Evolutionary conservation across 2,888 invertebrate species (phyloP), one percentile per base, ranked within the genome.

Genomic region (Drosophila mulleri): DNA sequence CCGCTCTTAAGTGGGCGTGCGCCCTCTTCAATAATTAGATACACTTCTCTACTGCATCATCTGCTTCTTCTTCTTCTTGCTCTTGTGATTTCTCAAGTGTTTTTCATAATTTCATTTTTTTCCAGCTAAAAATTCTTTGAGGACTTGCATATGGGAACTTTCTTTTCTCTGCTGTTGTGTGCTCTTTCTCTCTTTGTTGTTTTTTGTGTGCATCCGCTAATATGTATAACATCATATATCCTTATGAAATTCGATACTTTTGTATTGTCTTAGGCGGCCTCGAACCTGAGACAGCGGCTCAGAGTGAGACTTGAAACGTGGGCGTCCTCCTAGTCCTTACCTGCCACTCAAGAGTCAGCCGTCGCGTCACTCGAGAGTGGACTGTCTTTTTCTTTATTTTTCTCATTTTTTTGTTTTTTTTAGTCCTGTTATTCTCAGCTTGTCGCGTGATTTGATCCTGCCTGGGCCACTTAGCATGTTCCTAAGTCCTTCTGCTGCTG

Each of bases 191-290:
- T 53, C 23, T 26, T 11, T 9, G 20, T 20, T n/a, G n/a, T n/a
- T 53, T 48, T 45, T 23, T 67, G 44, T 20, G 41, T 47, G 74
- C 74, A 75, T 76, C 74, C 74, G 77, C 41, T 44, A 56, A 54
- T 53, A 39, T 54, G 37, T 37, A 53, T 37, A 50, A 39, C 54
- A 39, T 52, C 59, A 61, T 29, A 74, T 77, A 75, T 89, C 86
- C 86, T 81, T 86, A 89, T 86, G 86, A 86, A 74, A 86, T 76
- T 72, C 26, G 88, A 86, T 81, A 86, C 76, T 81, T 74, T 82
- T 54, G 53, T 53, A 81, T 78, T 73, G 81, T 78, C 54, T 75
- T 72, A 78, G 72, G 72, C 71, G 73, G 56, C 18, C 57, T 61
- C 58, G 77, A 65, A 62, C 61, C 62, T 60, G 44, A 66, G 76